A percentile compares a stretch with the other conserved stretches of the same genome.
Evolutionary conservation across 2,888 invertebrate species (phyloP).

Genomic region (Agriotes lineatus): DNA sequence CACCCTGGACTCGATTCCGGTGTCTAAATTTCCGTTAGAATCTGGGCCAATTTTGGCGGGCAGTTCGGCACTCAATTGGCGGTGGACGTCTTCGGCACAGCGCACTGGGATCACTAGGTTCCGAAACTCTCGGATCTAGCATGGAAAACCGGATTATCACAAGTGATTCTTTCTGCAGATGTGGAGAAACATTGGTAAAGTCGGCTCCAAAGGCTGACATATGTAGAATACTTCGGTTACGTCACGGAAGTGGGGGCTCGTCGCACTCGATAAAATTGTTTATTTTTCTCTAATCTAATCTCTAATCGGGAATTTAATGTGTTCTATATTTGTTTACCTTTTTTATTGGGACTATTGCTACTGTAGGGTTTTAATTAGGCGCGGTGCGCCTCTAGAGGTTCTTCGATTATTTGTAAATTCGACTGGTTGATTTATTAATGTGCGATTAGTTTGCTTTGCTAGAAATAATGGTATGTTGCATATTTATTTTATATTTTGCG

Average conservation of each 20-base stretch:
- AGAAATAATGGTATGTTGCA: too few relatives aligned
- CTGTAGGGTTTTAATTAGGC: too few relatives aligned
- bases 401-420: too few relatives aligned
- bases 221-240: slow-evolving; percentile 40
- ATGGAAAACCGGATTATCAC: slow-evolving; percentile 12
- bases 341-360: background rate
- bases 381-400: too few relatives aligned
- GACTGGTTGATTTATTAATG: too few relatives aligned
- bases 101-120: background rate
- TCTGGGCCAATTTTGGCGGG: background rate
- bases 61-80: background rate
- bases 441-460: too few relatives aligned
- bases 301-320: slow-evolving; percentile 18
- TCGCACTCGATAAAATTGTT: slow-evolving; percentile 21
- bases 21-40: background rate
- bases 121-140: slow-evolving; percentile 3
- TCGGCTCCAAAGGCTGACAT: slow-evolving; percentile 42
- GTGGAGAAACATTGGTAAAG: slow-evolving; percentile 41
- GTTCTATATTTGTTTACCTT: background rate
- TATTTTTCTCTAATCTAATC: slow-evolving; percentile 31
- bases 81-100: background rate
- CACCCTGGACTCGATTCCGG: background rate
- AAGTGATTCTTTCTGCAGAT: slow-evolving; percentile 40
- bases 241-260: slow-evolving; percentile 41
- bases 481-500: too few relatives aligned